Evolutionary conservation across 2,888 invertebrate genomes (phyloP).

Genomic region (Eupithecia abbreviata): DNA sequence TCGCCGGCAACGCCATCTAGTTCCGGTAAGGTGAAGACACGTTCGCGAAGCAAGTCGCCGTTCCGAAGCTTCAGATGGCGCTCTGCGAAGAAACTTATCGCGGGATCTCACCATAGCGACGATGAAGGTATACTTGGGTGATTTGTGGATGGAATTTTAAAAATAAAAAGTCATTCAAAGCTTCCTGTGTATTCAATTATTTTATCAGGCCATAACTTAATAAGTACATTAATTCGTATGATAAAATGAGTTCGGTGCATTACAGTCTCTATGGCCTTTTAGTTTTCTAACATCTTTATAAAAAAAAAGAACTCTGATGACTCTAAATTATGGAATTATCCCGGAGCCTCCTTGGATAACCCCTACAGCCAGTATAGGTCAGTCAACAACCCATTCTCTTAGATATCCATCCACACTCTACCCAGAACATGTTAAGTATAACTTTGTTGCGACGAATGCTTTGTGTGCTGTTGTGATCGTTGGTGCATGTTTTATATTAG

Average conservation of each 20-base stretch:
- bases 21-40: conserved; percentile 89
- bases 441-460: conserved; percentile 62
- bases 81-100: conserved; percentile 88
- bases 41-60: conserved; percentile 96
- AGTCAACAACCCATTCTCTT: not conserved
- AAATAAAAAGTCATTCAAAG: not conserved
- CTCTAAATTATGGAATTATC: not conserved
- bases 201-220: not conserved
- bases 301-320: not conserved
- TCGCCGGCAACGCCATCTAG: conserved; percentile 76
- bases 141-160: conserved; percentile 55
- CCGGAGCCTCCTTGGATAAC: not conserved
- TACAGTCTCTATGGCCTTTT: not conserved
- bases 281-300: not conserved
- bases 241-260: not conserved
- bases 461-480: conserved; percentile 75
- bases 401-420: conserved; percentile 48
- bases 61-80: conserved; percentile 97
- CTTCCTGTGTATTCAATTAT: not conserved
- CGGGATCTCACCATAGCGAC: conserved; percentile 89
- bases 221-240: not conserved
- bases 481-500: conserved; percentile 53
- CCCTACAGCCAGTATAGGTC: not conserved
- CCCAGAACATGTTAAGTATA: conserved; percentile 27
- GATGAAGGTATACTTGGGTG: conserved; percentile 88